phyloP scores from a whole-genome alignment of 2,888 invertebrate species.

The Neoscelio sp. region DNA sequence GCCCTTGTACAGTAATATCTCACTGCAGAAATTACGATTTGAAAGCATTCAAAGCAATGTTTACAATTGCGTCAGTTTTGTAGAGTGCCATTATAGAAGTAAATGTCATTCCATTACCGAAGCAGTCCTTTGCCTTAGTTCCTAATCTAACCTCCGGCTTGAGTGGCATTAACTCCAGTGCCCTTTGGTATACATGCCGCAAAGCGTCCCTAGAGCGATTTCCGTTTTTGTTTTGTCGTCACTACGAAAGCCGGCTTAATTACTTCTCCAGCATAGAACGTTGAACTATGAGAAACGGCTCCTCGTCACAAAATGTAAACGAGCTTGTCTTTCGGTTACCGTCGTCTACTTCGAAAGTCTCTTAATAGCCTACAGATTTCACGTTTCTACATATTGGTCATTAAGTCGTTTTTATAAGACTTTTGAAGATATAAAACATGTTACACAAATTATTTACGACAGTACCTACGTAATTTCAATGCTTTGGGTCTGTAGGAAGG shows the following conservation, averaged over 20 bases:
- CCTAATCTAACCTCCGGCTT: conserved; percentile 40
- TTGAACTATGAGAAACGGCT: conserved; percentile 48
- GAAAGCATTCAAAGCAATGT: conserved; percentile 38
- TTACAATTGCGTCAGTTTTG: conserved; percentile 42
- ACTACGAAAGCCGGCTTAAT: conserved; percentile 59
- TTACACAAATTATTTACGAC: too few species aligned
- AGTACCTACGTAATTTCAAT: too few species aligned
- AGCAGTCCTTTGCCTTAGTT: conserved; percentile 30
- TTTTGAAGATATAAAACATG: too few species aligned
- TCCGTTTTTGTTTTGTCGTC: conserved; percentile 62
- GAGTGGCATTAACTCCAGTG: conserved; percentile 41
- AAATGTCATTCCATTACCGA: conserved; percentile 48
- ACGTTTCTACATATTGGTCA: too few species aligned
- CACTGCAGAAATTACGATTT: conserved; percentile 25
- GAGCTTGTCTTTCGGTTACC: conserved; percentile 39
- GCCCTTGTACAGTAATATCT: not conserved
- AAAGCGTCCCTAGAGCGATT: conserved; percentile 56
- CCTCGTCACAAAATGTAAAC: conserved; percentile 48
- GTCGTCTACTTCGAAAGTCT: not conserved
- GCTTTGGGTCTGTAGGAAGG: too few species aligned
- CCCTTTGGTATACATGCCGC: conserved; percentile 43
- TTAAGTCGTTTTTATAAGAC: too few species aligned
- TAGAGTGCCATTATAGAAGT: conserved; percentile 22
- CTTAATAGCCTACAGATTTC: conserved; percentile 7
- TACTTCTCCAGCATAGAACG: conserved; percentile 45